Conservation (phyloP, 2,113 vertebrate species). For the Chaetura pelagica region DNA sequence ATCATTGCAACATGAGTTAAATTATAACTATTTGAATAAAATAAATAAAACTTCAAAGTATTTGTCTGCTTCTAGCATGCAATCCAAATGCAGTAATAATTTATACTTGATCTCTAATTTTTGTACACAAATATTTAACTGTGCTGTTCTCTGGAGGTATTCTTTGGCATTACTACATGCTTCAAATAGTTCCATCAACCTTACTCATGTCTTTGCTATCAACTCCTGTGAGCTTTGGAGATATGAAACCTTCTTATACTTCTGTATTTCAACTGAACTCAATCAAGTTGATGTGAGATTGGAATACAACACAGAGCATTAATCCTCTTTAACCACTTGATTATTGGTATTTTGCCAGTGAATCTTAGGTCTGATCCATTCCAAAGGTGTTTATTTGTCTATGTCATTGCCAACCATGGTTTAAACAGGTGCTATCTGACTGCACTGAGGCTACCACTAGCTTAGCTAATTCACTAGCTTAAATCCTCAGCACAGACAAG, state of each 20-base stretch:
- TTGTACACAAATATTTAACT: not conserved
- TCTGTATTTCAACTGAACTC: not conserved
- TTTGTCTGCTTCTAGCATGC: not conserved
- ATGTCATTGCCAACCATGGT: not conserved
- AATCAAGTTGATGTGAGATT: not conserved
- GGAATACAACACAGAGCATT: not conserved
- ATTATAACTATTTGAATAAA: slow-evolving; percentile 4
- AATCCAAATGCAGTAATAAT: not conserved
- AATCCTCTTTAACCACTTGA: not conserved
- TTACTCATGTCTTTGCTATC: not conserved
- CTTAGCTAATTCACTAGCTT: not conserved
- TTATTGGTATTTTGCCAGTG: not conserved
- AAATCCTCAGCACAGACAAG: not conserved
- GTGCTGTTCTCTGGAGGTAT: not conserved
- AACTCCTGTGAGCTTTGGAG: not conserved
- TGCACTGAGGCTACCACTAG: not conserved
- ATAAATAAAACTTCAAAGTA: not conserved
- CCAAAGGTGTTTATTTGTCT: not conserved
- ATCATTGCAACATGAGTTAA: slow-evolving; percentile 16
- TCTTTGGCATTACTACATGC: not conserved
- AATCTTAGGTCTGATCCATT: not conserved
- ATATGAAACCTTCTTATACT: not conserved
- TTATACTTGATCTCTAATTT: not conserved
- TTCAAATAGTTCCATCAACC: not conserved
- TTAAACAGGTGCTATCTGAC: not conserved